Conservation (phyloP, 2,888 invertebrate species). For the Autographa gamma region DNA sequence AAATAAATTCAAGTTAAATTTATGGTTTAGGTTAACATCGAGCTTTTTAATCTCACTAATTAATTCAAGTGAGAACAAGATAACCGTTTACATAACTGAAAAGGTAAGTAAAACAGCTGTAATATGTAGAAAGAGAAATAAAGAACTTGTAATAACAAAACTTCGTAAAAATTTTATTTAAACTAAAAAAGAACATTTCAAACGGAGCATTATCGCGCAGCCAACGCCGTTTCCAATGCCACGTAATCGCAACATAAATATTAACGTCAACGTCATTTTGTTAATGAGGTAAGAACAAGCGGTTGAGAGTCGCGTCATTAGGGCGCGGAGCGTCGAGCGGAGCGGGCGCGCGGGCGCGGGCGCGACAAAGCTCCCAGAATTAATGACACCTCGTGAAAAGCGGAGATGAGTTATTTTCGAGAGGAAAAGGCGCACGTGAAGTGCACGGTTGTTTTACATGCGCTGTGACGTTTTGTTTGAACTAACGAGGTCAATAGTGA, state of each 20-base stretch:
- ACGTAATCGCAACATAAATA: slow-evolving; percentile 56
- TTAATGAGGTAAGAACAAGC: slow-evolving; percentile 85
- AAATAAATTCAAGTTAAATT: not conserved
- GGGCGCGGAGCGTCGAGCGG: slow-evolving; percentile 69
- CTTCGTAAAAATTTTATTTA: not conserved
- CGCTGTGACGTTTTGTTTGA: slow-evolving; percentile 80
- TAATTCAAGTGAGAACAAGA: not conserved
- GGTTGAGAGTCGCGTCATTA: slow-evolving; percentile 80
- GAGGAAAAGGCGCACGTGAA: slow-evolving; percentile 87
- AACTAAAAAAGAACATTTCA: slow-evolving; percentile 22
- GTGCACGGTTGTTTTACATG: slow-evolving; percentile 85
- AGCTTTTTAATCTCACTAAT: not conserved
- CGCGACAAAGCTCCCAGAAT: slow-evolving; percentile 79
- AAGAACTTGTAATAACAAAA: not conserved
- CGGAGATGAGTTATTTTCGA: slow-evolving; percentile 88
- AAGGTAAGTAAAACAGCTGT: not conserved
- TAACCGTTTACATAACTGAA: not conserved
- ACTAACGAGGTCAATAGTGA: slow-evolving; percentile 88
- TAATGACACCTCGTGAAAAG: slow-evolving; percentile 87
- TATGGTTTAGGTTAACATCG: not conserved
- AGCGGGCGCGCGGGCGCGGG: slow-evolving; percentile 66
- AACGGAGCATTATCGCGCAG: slow-evolving; percentile 42
- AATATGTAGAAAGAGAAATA: not conserved
- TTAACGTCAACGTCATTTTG: slow-evolving; percentile 67
- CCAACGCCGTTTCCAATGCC: slow-evolving; percentile 55